Conservation (phyloP, 2,797 vertebrate genomes). For the Dermochelys coriacea region DNA sequence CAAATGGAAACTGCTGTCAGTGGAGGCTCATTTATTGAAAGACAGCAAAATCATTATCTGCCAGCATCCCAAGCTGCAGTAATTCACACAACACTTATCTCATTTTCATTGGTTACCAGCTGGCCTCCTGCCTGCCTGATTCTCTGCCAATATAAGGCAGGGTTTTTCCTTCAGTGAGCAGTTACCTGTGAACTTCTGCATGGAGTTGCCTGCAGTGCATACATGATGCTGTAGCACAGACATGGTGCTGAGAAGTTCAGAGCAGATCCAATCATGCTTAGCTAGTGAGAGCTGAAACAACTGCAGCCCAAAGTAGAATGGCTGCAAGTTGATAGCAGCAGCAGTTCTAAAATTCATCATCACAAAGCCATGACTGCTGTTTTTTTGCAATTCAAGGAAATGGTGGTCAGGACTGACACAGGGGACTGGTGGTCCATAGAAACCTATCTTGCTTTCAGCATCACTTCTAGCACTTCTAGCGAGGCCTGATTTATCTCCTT, state of each 20-base stretch:
- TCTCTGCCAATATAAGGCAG: neutral
- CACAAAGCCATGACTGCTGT: neutral
- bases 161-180: neutral
- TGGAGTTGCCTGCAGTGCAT: neutral
- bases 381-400: neutral
- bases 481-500: neutral
- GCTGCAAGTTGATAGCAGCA: neutral
- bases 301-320: neutral
- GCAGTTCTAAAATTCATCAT: neutral
- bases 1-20: neutral
- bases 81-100: neutral
- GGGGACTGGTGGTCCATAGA: neutral
- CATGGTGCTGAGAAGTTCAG: neutral
- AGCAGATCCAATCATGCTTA: neutral
- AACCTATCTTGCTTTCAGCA: fast-evolving
- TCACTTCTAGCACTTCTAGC: neutral
- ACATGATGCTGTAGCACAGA: neutral
- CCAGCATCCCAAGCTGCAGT: neutral
- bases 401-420: neutral
- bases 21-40: neutral
- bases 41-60: neutral
- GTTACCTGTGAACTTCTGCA: neutral
- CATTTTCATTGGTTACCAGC: fast-evolving
- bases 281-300: neutral
- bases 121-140: neutral